These are phyloP conservation scores for Dinomys branickii DNA, from an alignment of 2,113 vertebrate species.

Conservation along the genomic window DNA sequence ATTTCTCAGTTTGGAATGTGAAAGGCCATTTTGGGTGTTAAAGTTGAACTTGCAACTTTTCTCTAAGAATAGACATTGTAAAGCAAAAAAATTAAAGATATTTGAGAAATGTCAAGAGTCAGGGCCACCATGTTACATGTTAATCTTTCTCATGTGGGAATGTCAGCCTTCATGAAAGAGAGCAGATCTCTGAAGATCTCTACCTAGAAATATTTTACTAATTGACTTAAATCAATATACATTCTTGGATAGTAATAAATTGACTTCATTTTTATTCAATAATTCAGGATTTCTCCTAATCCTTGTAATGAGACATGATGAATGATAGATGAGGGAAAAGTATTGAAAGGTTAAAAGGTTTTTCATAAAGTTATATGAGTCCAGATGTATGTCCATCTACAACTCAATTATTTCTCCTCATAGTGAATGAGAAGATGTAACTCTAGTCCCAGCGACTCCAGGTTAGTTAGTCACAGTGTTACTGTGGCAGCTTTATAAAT, in stretches of 20 bases:
- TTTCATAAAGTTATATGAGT: neutral
- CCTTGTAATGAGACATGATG: neutral
- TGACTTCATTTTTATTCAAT: neutral
- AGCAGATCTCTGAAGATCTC: neutral
- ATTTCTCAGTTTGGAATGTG: neutral
- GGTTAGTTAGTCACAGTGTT: neutral
- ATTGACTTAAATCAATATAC: slow-evolving; percentile 15
- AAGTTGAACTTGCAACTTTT: neutral
- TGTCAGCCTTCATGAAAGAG: neutral
- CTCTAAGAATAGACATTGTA: neutral
- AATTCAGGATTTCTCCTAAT: slow-evolving; percentile 22
- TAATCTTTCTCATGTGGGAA: neutral
- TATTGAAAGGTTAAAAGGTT: neutral
- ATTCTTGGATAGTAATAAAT: slow-evolving; percentile 45
- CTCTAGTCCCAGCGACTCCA: neutral
- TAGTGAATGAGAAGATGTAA: neutral
- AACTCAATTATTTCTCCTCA: neutral
- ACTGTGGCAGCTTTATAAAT: slow-evolving; percentile 9
- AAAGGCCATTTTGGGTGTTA: neutral
- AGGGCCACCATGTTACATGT: neutral
- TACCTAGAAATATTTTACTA: slow-evolving; percentile 27
- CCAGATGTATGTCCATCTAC: neutral
- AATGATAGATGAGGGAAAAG: neutral
- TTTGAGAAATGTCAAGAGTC: neutral
- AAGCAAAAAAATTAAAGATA: neutral